These are phyloP conservation scores for Drepana falcataria DNA, from an alignment of 2,888 invertebrate genomes.

Conservation along the genomic window DNA sequence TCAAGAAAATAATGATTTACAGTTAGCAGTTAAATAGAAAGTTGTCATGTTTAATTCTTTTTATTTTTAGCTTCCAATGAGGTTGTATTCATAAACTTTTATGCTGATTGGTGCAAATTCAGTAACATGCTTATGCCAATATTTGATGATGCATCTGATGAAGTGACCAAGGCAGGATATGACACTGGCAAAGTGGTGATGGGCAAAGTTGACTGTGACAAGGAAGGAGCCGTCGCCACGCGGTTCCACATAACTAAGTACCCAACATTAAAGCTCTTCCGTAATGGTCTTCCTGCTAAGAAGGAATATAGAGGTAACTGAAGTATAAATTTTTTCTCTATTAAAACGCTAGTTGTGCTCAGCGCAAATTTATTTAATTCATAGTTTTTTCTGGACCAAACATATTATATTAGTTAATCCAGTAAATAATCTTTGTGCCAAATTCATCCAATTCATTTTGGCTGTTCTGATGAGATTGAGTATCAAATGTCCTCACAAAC, in stretches of 20 bases:
- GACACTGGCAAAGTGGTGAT: constrained; percentile 91
- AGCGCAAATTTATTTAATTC: no score
- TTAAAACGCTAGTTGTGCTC: background rate
- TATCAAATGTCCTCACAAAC: no score
- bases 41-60: constrained; percentile 12
- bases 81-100: constrained; percentile 98
- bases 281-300: constrained; percentile 93
- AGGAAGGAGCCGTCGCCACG: constrained; percentile 90
- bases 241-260: constrained; percentile 98
- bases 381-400: no score
- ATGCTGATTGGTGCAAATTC: constrained; percentile 99
- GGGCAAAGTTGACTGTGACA: constrained; percentile 98
- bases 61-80: constrained; percentile 92
- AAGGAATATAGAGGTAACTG: constrained; percentile 90
- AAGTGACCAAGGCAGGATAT: constrained; percentile 87
- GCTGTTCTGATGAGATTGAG: no score
- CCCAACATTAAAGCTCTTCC: constrained; percentile 96
- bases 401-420: no score
- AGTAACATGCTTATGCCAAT: constrained; percentile 97
- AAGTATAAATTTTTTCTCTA: background rate
- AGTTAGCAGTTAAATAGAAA: no score
- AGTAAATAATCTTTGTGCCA: no score
- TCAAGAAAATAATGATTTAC: no score
- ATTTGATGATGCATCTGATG: constrained; percentile 96
- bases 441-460: no score